Evolutionary conservation across 2,888 invertebrate species (phyloP).

Genomic region (Parelbella ahira): DNA sequence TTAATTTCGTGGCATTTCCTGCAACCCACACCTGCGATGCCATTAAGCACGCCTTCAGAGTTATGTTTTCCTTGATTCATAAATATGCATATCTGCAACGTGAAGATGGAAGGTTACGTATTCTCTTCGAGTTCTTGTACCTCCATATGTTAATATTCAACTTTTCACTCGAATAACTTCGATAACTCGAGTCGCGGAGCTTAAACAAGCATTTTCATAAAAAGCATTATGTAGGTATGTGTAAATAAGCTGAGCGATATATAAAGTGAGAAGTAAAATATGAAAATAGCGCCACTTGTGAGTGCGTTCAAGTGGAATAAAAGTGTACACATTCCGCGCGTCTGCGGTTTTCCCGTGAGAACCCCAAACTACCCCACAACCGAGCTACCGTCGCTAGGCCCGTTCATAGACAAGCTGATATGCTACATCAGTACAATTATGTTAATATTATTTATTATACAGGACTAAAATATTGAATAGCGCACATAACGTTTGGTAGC

Average conservation of each 20-base stretch:
- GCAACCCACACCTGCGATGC: constrained; percentile 8
- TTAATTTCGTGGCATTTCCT: constrained; percentile 13
- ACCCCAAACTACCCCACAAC: constrained; percentile 9
- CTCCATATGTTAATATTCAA: too few relatives aligned
- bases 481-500: too few relatives aligned
- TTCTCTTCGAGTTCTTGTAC: constrained; percentile 10
- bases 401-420: not conserved
- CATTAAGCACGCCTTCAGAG: constrained; percentile 17
- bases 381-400: not conserved
- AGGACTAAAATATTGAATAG: too few relatives aligned
- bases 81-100: constrained; percentile 17
- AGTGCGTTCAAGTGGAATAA: constrained; percentile 13
- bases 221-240: too few relatives aligned
- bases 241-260: too few relatives aligned
- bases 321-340: constrained; percentile 14
- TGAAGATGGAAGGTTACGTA: constrained; percentile 13
- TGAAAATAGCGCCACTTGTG: too few relatives aligned
- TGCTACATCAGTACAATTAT: not conserved
- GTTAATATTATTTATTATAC: too few relatives aligned
- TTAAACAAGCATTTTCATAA: too few relatives aligned
- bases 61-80: constrained; percentile 22
- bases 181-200: too few relatives aligned
- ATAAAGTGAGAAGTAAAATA: too few relatives aligned
- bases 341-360: constrained; percentile 20
- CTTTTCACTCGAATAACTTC: too few relatives aligned